Evolutionary conservation across 2,797 vertebrate species (phyloP).

Genomic region (Babyrousa celebensis): DNA sequence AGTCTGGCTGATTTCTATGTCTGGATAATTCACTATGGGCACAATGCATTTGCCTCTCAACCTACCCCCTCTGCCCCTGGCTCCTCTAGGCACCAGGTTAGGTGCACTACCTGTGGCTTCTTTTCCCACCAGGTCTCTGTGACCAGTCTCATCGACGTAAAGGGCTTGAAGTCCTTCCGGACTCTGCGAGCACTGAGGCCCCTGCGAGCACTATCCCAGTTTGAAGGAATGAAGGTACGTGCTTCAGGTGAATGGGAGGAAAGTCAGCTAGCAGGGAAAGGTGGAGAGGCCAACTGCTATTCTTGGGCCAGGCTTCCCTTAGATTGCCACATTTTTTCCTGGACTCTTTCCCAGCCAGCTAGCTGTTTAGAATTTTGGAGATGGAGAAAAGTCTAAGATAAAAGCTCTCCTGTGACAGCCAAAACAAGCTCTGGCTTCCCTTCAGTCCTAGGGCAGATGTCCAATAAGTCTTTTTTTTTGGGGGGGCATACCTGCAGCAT

Average conservation of each 20-base stretch:
- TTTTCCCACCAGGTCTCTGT: constrained; percentile 79
- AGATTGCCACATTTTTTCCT: background rate
- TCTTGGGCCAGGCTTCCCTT: background rate
- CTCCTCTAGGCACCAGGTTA: background rate
- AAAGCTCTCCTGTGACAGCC: background rate
- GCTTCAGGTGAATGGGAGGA: constrained; percentile 62
- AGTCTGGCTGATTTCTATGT: background rate
- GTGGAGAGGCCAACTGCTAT: background rate
- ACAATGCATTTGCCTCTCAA: background rate
- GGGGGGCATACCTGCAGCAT: no score
- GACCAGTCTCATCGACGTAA: constrained; percentile 56
- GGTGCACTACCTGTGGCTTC: background rate
- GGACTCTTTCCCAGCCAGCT: background rate
- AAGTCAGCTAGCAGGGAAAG: background rate
- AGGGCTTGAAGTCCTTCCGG: constrained; percentile 92
- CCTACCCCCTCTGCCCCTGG: background rate
- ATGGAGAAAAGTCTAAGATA: background rate
- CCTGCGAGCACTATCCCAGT: constrained; percentile 95
- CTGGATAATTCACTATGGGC: background rate
- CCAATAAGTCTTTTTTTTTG: no score
- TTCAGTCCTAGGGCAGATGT: background rate
- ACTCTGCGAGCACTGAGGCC: constrained; percentile 95
- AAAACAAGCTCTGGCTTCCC: background rate
- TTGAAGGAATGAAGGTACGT: constrained; percentile 97
- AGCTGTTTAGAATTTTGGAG: background rate